Base-by-base conservation (phyloP, 2,888 invertebrate species). In the Crocallis elinguaria region DNA sequence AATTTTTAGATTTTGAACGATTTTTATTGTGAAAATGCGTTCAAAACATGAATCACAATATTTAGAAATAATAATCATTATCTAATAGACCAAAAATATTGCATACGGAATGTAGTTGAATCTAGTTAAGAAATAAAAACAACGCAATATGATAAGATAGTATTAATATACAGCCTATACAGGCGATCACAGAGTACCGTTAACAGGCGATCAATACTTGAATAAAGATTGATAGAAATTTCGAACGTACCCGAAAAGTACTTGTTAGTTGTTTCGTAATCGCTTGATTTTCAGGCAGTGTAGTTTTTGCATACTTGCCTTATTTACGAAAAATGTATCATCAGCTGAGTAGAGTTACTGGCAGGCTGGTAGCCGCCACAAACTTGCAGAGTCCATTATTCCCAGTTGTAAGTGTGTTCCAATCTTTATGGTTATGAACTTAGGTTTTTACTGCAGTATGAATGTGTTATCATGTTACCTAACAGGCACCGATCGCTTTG, bases 201-300 rank as follows among this genome's bases (percentile, higher is more conserved):
- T n/a, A n/a, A n/a, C n/a, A n/a, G n/a, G n/a, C n/a, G n/a, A n/a
- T n/a, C n/a, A n/a, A n/a, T n/a, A n/a, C n/a, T n/a, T n/a, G n/a
- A n/a, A n/a, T n/a, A n/a, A n/a, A n/a, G n/a, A n/a, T n/a, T n/a
- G n/a, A n/a, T n/a, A n/a, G n/a, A n/a, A n/a, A 75, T 79, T 78
- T 66, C 23, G 72, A 82, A 81, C 82, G 78, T 21, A 32, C 19
- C 39, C 42, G 67, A 69, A 67, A 42, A 72, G 73, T 72, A 23
- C 4, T 23, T 8, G 4, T 7, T 81, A 82, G 80, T 85, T 88
- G 89, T 89, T 89, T 88, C 88, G 88, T 87, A 88, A 88, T 77
- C 84, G 74, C 69, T 82, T 69, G 67, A 71, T 55, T 60, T 55
- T 53, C 54, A 62, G 71, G 78, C 64, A 67, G 64, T 57, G 52